Evolutionary conservation across 2,113 vertebrate species (phyloP).

Genomic region (Ctenomys sociabilis): DNA sequence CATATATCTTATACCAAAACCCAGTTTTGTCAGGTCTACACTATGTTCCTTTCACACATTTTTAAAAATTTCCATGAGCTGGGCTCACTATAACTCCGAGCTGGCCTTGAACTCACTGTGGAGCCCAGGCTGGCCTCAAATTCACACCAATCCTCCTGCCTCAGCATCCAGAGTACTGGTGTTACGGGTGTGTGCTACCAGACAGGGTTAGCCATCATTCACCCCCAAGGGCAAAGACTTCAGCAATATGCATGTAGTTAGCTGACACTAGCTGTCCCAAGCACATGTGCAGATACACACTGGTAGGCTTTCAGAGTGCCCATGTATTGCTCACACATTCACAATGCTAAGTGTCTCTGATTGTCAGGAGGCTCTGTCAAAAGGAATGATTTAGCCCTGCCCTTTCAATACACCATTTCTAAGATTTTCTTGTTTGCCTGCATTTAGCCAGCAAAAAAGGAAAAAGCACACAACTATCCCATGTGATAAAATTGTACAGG

Average conservation of each 20-base stretch:
- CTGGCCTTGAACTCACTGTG: background rate
- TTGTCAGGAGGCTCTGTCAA: background rate
- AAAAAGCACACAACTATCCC: background rate
- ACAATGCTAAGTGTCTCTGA: background rate
- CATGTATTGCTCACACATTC: background rate
- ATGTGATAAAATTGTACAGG: background rate
- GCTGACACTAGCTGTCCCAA: background rate
- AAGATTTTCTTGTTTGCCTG: background rate
- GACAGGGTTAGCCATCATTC: background rate
- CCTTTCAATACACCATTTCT: background rate
- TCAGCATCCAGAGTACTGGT: background rate
- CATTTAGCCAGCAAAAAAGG: background rate
- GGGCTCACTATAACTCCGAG: background rate
- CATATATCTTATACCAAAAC: background rate
- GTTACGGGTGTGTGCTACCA: background rate
- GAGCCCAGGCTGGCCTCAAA: background rate
- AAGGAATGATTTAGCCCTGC: background rate
- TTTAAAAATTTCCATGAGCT: background rate
- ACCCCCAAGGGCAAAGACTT: conserved; percentile 40
- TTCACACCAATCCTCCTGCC: background rate
- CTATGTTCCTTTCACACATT: background rate
- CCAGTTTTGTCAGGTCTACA: background rate
- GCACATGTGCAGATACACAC: background rate
- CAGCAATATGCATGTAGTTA: background rate
- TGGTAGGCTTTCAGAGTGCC: background rate